Percentiles rank a stretch among this genome's conserved stretches.
These are phyloP conservation scores for Dioctria rufipes DNA, from an alignment of 2,888 invertebrate species.

Conservation along the genomic window DNA sequence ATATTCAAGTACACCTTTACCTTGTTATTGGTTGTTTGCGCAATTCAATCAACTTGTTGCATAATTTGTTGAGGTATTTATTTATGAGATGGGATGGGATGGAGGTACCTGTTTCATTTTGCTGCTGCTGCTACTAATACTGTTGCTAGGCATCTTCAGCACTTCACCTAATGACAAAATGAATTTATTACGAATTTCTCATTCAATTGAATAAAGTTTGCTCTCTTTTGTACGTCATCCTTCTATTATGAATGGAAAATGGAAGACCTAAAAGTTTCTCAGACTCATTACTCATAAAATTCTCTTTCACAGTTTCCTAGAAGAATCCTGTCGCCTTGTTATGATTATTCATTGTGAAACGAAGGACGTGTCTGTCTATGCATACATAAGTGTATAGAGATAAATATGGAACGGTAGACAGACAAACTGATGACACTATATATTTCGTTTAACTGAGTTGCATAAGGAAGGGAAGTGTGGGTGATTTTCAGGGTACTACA, in stretches of 20 bases:
- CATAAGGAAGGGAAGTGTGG: neutral
- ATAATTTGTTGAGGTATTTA: neutral
- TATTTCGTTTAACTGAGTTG: constrained; percentile 3
- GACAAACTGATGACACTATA: no score
- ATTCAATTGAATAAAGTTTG: neutral
- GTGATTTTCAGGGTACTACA: neutral
- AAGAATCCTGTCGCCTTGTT: constrained; percentile 39
- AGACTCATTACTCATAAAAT: constrained; percentile 23
- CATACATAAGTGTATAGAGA: no score
- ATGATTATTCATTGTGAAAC: neutral
- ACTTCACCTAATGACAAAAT: neutral
- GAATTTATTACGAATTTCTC: neutral
- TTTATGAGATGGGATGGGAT: no score
- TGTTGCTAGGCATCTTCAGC: neutral
- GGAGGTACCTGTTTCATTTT: neutral
- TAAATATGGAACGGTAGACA: no score
- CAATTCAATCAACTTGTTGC: neutral
- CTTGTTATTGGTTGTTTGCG: neutral
- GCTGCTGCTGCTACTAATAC: neutral
- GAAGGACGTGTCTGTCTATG: no score
- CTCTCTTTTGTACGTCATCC: neutral
- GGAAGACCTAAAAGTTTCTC: neutral
- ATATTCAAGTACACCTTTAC: neutral
- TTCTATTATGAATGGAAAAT: neutral
- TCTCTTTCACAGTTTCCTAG: constrained; percentile 26